Evolutionary conservation across 37 sponge, comb jelly and placozoan genomes (phyloP), one percentile per base, ranked within the genome.

Genomic region (Spongilla lacustris): DNA sequence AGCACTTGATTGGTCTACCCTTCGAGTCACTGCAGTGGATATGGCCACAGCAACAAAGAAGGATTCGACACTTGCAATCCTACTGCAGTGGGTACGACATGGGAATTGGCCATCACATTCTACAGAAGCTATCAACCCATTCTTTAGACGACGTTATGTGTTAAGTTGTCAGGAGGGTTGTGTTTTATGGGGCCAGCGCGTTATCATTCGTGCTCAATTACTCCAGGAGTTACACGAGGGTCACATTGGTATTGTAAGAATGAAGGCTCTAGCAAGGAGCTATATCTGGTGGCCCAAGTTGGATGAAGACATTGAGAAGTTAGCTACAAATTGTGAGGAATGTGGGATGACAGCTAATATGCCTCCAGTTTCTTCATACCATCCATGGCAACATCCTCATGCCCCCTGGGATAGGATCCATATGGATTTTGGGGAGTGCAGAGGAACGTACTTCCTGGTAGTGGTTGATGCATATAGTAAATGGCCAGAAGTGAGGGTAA

Each of bases 401-500:
- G 11, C 31, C 37, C 83, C 83, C 1, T 73, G 76, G 75, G 49
- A 84, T n/a, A 50, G 76, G 38, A 27, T 84, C 21, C 84, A 84
- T 26, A 8, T 84, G 33, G 84, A 84, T 84, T 84, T 84, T 84
- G 75, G 73, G 14, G 73, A 73, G 4, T 33, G 14, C 27, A 73
- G 73, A 30, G 58, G 58, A 58, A 58, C 58, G 11, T 17, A 58
- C 19, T 58, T 58, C 19, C 58, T 58, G n/a, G 29, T 84, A 22
- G 75, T 82, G 25, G 27, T 30, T 69, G 83, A 82, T 71, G 83
- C 83, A 36, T 67, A 84, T 32, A 76, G 66, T 8, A 84, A 84
- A 68, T 75, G 84, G 84, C 84, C 76, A 17, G 84, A 84, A 48
- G 75, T 84, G 25, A n/a, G 74, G 30, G 67, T 35, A 23, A 84